Base-by-base conservation (phyloP, 1,140 invertebrate species). In the Neodiprion fabricii region DNA sequence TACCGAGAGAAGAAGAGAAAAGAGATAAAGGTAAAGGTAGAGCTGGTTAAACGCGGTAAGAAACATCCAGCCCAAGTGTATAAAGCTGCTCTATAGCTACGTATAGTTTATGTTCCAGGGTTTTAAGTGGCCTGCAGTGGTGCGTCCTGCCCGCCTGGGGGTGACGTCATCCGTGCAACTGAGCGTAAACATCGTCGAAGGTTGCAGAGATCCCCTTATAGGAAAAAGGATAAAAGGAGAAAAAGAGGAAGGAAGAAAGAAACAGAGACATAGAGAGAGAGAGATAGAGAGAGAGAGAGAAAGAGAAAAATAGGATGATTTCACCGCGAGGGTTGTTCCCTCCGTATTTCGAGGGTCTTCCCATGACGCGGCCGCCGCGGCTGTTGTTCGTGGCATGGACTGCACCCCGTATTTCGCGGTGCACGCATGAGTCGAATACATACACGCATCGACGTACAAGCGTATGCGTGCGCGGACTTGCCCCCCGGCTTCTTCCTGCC, bases 231-330 rank as follows among this genome's bases (percentile, higher is more conserved):
- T 28, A 75, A 48, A 11, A 5, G 48, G n/a, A 70, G 40, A 74
- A 53, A 73, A 68, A 75, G 61, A 49, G 67, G 49, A 40, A 47
- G 10, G 21, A 40, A 5, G 68, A 70, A 67, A 48, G 73, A 47
- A 67, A 48, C 68, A 49, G 66, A 75, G 48, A 67, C 21, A 74
- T 61, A 17, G 50, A 28, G 78, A 80, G 82, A 83, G 77, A 48
- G 71, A 49, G 66, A 75, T 28, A 67, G 47, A 73, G 23, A 10
- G 8, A 75, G 40, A 73, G 53, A 74, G 53, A 17, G 50, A 28
- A 79, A 80, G 82, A 83, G 77, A 81, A 79, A 81, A 82, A 85
- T 79, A 82, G 82, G 81, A 84, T 82, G 81, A 84, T 80, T 83
- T 77, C 75, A 76, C 77, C 4, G 28, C 28, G 53, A 61, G 71